These are phyloP conservation scores for Xylocopa sonorina DNA, from an alignment of 1,140 invertebrate species.

Conservation along the genomic window DNA sequence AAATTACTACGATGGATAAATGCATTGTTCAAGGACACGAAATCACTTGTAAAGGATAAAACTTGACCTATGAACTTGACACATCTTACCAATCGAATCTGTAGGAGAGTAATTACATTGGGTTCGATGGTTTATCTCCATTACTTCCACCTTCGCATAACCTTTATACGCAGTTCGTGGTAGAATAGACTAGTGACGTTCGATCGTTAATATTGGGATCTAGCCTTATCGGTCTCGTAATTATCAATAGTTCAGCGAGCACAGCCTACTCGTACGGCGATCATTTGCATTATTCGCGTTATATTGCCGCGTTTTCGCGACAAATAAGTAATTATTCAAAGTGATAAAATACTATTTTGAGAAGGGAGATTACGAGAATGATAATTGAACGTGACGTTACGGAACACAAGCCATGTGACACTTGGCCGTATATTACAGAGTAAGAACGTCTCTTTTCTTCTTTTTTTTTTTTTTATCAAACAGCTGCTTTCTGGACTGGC, in stretches of 20 bases:
- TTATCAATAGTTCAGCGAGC: not conserved
- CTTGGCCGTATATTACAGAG: not conserved
- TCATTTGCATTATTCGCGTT: not conserved
- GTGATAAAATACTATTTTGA: no score
- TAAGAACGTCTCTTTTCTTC: not conserved
- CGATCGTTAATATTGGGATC: not conserved
- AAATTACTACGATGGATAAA: not conserved
- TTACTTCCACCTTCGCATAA: not conserved
- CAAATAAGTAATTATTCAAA: not conserved
- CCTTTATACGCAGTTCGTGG: not conserved
- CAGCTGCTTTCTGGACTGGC: constrained; percentile 29
- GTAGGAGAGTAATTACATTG: constrained; percentile 2
- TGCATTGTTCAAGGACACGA: no score
- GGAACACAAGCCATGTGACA: not conserved
- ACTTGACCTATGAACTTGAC: not conserved
- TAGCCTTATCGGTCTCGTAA: not conserved
- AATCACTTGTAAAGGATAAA: not conserved
- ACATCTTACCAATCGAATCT: not conserved
- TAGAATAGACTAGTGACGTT: not conserved
- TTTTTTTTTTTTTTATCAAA: constrained; percentile 45
- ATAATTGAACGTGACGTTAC: not conserved
- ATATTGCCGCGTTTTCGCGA: not conserved
- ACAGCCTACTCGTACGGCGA: no score
- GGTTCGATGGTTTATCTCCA: not conserved
- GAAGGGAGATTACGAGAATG: not conserved